Evolutionary conservation across 1,140 invertebrate species (phyloP).

Genomic region (Camponotus floridanus): DNA sequence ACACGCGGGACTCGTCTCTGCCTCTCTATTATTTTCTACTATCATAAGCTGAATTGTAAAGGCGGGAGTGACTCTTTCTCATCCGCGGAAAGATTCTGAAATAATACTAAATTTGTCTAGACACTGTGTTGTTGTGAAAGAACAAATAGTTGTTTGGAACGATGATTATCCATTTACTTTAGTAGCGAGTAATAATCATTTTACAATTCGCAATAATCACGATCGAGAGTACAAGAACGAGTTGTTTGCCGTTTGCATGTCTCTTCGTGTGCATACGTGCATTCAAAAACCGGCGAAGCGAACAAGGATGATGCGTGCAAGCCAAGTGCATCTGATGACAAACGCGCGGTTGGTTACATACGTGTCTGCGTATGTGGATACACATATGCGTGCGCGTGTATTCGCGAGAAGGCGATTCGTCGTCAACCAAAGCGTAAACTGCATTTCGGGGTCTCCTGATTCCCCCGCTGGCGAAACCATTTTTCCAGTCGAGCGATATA

Average conservation of each 20-base stretch:
- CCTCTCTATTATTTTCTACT: constrained; percentile 27
- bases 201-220: constrained; percentile 7
- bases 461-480: constrained; percentile 61
- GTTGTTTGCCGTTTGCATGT: neutral
- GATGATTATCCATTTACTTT: neutral
- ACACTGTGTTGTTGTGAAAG: neutral
- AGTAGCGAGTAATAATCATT: neutral
- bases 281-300: constrained; percentile 20
- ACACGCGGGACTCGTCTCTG: constrained; percentile 26
- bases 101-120: constrained; percentile 9
- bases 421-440: constrained; percentile 75
- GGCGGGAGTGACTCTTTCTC: constrained; percentile 39
- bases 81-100: neutral
- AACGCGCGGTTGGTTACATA: constrained; percentile 44
- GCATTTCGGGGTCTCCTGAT: constrained; percentile 70
- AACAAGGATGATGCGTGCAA: constrained; percentile 31
- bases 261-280: neutral
- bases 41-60: constrained; percentile 56
- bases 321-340: constrained; percentile 62
- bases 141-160: neutral
- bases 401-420: constrained; percentile 67
- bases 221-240: neutral
- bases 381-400: neutral
- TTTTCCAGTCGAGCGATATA: constrained; percentile 73
- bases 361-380: too few relatives aligned